A percentile compares a stretch with the other conserved stretches of the same genome.
These are phyloP conservation scores for Oegoconia quadripuncta DNA, from an alignment of 2,888 invertebrate species.

Conservation along the genomic window DNA sequence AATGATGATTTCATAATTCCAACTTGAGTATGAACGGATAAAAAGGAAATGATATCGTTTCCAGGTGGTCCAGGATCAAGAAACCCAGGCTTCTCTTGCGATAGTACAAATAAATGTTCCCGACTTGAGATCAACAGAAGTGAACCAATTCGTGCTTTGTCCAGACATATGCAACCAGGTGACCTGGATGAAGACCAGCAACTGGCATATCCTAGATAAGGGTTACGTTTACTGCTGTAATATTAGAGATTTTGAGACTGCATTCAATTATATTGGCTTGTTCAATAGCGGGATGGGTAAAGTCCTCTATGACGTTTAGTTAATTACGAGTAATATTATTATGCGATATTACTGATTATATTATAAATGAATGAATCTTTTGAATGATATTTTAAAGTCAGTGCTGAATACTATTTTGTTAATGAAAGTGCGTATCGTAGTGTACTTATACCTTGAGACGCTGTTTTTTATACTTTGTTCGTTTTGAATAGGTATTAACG, in stretches of 20 bases:
- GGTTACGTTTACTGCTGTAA: conserved; percentile 51
- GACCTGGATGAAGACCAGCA: conserved; percentile 35
- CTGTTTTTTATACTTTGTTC: no score
- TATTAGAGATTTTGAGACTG: conserved; percentile 35
- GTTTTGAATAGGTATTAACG: no score
- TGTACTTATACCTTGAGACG: no score
- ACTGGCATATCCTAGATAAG: conserved; percentile 33
- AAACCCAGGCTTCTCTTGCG: conserved; percentile 34
- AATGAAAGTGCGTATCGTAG: no score
- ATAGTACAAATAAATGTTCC: conserved; percentile 54
- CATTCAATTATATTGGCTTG: conserved; percentile 24
- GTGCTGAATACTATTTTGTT: no score
- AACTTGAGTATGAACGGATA: conserved; percentile 3
- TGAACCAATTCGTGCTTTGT: conserved; percentile 30
- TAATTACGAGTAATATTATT: no score
- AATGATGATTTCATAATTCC: no score
- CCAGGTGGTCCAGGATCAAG: conserved; percentile 45
- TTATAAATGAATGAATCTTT: no score
- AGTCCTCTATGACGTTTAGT: conserved; percentile 8
- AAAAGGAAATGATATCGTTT: conserved; percentile 9
- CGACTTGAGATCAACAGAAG: conserved; percentile 28
- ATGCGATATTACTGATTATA: no score
- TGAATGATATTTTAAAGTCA: no score
- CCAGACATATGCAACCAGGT: conserved; percentile 38
- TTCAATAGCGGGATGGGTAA: conserved; percentile 23